A percentile compares a stretch with the other conserved stretches of the same genome.
Conservation (phyloP, 2,888 invertebrate genomes). For the Cotesia congregata region DNA sequence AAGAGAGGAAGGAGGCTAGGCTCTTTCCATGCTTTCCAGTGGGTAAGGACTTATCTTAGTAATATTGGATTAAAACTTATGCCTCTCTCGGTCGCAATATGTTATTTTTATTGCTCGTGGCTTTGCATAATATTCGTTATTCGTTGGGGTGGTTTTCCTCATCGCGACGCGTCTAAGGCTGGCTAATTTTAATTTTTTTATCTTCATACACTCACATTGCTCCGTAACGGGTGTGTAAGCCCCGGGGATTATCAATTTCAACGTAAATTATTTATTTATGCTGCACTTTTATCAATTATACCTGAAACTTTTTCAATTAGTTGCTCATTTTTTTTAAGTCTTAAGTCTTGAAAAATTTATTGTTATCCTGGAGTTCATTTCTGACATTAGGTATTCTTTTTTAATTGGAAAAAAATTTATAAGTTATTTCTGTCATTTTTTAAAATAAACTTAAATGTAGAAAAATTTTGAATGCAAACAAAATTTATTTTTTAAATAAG, state of each 20-base stretch:
- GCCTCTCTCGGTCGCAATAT: slow-evolving; percentile 69
- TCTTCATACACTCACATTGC: slow-evolving; percentile 38
- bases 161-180: slow-evolving; percentile 39
- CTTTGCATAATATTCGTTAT: slow-evolving; percentile 70
- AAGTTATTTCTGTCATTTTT: too few relatives aligned
- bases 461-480: too few relatives aligned
- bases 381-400: too few relatives aligned
- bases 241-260: slow-evolving; percentile 51
- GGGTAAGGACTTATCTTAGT: slow-evolving; percentile 66
- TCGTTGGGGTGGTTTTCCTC: slow-evolving; percentile 50
- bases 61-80: slow-evolving; percentile 71
- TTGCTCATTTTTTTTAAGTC: background rate
- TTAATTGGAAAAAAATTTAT: too few relatives aligned
- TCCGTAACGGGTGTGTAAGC: slow-evolving; percentile 38
- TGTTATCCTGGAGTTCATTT: too few relatives aligned
- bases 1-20: slow-evolving; percentile 42
- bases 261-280: slow-evolving; percentile 47
- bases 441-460: too few relatives aligned
- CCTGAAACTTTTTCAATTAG: slow-evolving; percentile 28
- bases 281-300: slow-evolving; percentile 40
- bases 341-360: too few relatives aligned
- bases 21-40: slow-evolving; percentile 39
- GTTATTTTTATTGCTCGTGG: slow-evolving; percentile 71
- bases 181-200: slow-evolving; percentile 70
- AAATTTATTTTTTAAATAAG: too few relatives aligned